Conservation (phyloP, 2,888 invertebrate genomes). For the Hofmannophila pseudospretella region DNA sequence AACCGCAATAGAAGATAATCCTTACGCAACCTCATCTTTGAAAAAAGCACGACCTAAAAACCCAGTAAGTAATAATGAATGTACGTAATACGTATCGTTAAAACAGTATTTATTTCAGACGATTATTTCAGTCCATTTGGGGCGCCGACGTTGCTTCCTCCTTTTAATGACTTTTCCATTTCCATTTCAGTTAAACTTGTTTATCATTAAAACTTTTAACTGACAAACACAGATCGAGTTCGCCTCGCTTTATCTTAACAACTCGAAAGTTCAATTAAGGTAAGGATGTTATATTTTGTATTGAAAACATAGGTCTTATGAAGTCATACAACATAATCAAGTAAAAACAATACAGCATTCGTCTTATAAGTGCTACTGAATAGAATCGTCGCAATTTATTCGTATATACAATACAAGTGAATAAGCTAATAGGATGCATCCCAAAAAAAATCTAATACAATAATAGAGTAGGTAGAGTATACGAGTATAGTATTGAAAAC, state of each 20-base stretch:
- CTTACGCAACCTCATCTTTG: too few species aligned
- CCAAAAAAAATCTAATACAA: too few species aligned
- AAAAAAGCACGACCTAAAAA: too few species aligned
- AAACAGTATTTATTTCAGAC: slow-evolving; percentile 5
- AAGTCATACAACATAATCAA: too few species aligned
- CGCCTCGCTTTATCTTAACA: slow-evolving; percentile 8
- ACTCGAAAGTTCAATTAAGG: not conserved
- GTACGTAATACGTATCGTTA: slow-evolving; percentile 8
- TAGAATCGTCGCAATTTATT: too few species aligned
- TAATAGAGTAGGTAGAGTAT: too few species aligned
- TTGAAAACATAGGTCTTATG: not conserved
- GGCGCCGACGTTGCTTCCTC: slow-evolving; percentile 11
- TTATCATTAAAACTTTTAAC: slow-evolving; percentile 34
- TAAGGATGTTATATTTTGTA: not conserved
- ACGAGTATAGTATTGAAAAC: too few species aligned
- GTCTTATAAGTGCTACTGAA: too few species aligned
- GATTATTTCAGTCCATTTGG: slow-evolving; percentile 16
- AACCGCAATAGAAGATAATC: too few species aligned
- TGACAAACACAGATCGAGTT: slow-evolving; percentile 25
- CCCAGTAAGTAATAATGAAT: slow-evolving; percentile 1
- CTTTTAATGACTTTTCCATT: slow-evolving; percentile 29
- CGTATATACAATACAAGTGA: too few species aligned
- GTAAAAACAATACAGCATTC: too few species aligned
- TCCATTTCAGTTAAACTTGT: slow-evolving; percentile 23
- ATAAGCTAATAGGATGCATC: too few species aligned